Evolutionary conservation across 2,888 invertebrate species (phyloP).

Genomic region (Ferrisia virgata): DNA sequence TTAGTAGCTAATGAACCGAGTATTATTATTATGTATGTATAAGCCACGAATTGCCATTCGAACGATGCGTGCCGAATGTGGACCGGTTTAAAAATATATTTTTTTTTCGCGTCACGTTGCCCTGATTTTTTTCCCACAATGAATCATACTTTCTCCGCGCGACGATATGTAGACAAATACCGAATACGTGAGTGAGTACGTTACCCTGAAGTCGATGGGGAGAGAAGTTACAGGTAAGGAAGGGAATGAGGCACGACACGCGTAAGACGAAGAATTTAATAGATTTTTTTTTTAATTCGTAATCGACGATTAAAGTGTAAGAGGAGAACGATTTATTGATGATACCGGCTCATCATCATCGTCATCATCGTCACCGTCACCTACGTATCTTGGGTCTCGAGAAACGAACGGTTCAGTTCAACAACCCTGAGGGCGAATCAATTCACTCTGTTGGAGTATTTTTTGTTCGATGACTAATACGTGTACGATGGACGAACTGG

Average conservation of each 20-base stretch:
- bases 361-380: background rate
- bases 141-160: slow-evolving; percentile 13
- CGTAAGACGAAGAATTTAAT: too few species aligned
- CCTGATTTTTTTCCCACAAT: slow-evolving; percentile 15
- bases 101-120: background rate
- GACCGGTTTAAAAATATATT: slow-evolving; percentile 17
- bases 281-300: too few species aligned
- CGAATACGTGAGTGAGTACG: background rate
- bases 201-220: background rate
- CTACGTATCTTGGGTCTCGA: too few species aligned
- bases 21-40: too few species aligned
- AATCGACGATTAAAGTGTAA: too few species aligned
- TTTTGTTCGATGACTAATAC: background rate
- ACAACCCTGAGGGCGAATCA: background rate
- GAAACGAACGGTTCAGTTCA: background rate
- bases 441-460: background rate
- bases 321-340: too few species aligned
- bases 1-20: background rate
- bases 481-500: background rate
- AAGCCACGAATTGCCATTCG: background rate
- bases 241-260: too few species aligned
- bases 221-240: too few species aligned
- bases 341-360: background rate
- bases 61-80: background rate
- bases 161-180: background rate